Conservation (phyloP, 1,140 invertebrate genomes). For the Goniozus legneri region DNA sequence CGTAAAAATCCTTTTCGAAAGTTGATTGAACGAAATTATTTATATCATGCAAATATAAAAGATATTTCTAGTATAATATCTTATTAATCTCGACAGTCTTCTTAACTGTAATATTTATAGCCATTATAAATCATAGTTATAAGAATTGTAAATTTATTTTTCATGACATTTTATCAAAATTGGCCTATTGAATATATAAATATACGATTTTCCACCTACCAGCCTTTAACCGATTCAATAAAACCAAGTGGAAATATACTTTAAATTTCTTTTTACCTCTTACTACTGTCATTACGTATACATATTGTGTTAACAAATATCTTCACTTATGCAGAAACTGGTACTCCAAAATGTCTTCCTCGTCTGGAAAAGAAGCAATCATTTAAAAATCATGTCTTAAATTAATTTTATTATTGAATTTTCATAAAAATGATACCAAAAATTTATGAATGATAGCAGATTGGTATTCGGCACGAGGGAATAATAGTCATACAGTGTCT, state of each 20-base stretch:
- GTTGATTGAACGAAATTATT: too few species aligned
- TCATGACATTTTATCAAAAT: slow-evolving; percentile 44
- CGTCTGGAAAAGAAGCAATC: slow-evolving; percentile 31
- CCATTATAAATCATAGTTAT: slow-evolving; percentile 26
- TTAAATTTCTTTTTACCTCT: slow-evolving; percentile 13
- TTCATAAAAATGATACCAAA: too few species aligned
- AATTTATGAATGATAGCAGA: too few species aligned
- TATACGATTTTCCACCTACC: slow-evolving; percentile 24
- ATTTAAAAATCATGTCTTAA: not conserved
- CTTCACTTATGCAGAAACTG: slow-evolving; percentile 48
- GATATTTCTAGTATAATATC: slow-evolving; percentile 17
- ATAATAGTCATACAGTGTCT: too few species aligned
- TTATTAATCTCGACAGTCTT: slow-evolving; percentile 21
- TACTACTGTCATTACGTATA: slow-evolving; percentile 22
- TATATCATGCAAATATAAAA: too few species aligned
- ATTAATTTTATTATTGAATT: too few species aligned
- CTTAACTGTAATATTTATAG: slow-evolving; percentile 26
- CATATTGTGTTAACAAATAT: slow-evolving; percentile 20
- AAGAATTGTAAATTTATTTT: slow-evolving; percentile 25
- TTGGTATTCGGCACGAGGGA: too few species aligned
- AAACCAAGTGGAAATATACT: slow-evolving; percentile 27
- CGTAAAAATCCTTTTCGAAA: too few species aligned
- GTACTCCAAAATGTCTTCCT: slow-evolving; percentile 48
- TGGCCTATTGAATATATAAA: slow-evolving; percentile 47
- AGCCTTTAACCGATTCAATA: slow-evolving; percentile 24